A percentile compares a stretch with the other conserved stretches of the same genome.
phyloP scores from a whole-genome alignment of 2,113 vertebrate species.

The Hucho hucho region DNA sequence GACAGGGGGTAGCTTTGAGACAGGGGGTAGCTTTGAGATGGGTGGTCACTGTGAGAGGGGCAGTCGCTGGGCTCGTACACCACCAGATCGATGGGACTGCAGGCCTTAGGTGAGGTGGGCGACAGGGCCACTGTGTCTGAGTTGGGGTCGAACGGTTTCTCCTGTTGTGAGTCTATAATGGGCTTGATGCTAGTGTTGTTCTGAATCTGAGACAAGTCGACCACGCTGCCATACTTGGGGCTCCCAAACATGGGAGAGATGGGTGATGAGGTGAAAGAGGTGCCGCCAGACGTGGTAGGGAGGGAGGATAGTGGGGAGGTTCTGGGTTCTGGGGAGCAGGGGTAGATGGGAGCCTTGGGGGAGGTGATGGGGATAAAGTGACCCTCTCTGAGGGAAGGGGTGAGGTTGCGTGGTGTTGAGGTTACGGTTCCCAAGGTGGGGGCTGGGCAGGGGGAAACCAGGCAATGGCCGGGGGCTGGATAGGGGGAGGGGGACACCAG shows the following conservation, averaged over 20 bases:
- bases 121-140: constrained; percentile 23
- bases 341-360: constrained; percentile 51
- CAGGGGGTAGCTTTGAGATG: neutral
- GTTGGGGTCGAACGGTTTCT: constrained; percentile 32
- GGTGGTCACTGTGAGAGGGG: neutral
- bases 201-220: constrained; percentile 27
- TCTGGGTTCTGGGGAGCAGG: constrained; percentile 47
- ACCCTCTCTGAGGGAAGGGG: constrained; percentile 57
- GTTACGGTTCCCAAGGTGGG: constrained; percentile 44
- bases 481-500: constrained; percentile 49
- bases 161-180: neutral
- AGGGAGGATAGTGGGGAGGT: constrained; percentile 51
- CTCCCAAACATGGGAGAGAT: constrained; percentile 29
- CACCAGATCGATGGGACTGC: constrained; percentile 31
- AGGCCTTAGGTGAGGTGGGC: constrained; percentile 4
- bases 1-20: too few species aligned
- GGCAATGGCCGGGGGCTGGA: constrained; percentile 41
- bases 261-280: constrained; percentile 36
- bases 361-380: constrained; percentile 60
- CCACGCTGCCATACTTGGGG: constrained; percentile 39
- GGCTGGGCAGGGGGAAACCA: constrained; percentile 25
- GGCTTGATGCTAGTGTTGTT: constrained; percentile 3
- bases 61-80: constrained; percentile 32
- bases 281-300: constrained; percentile 36
- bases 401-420: constrained; percentile 26